Evolutionary conservation across 1,140 invertebrate species (phyloP).

Genomic region (Euura saliciscinereae): DNA sequence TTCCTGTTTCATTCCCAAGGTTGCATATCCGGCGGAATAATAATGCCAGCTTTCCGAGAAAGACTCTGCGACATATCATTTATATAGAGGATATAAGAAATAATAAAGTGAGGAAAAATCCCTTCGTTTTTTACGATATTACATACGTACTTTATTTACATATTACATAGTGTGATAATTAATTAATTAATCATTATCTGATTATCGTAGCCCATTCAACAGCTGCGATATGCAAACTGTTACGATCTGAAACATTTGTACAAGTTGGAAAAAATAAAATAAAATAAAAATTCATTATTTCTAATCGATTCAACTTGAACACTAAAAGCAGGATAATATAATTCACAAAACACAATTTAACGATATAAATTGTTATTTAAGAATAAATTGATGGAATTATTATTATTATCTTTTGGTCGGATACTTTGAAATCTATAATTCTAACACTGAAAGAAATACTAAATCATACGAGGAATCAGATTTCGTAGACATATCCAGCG

Average conservation of each 20-base stretch:
- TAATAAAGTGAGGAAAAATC: background rate
- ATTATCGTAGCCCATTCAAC: background rate
- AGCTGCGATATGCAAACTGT: background rate
- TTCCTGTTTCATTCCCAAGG: background rate
- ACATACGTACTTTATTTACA: constrained; percentile 3
- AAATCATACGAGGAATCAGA: background rate
- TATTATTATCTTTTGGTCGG: background rate
- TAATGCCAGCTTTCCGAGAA: background rate
- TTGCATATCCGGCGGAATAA: background rate
- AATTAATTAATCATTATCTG: background rate
- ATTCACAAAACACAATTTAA: too few relatives aligned
- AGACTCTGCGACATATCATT: too few relatives aligned
- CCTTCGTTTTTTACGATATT: background rate
- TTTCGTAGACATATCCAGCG: background rate
- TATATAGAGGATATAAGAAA: too few relatives aligned
- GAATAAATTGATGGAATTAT: too few relatives aligned
- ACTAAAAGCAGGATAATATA: background rate
- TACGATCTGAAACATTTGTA: background rate
- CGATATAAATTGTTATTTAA: too few relatives aligned
- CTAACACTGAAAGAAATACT: background rate
- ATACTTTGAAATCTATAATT: constrained; percentile 1
- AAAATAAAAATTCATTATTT: background rate
- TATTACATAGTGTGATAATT: background rate
- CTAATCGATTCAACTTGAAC: background rate
- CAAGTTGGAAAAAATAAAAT: too few relatives aligned